phyloP scores from a whole-genome alignment of 2,113 vertebrate species.

The Aegotheles bennettii region DNA sequence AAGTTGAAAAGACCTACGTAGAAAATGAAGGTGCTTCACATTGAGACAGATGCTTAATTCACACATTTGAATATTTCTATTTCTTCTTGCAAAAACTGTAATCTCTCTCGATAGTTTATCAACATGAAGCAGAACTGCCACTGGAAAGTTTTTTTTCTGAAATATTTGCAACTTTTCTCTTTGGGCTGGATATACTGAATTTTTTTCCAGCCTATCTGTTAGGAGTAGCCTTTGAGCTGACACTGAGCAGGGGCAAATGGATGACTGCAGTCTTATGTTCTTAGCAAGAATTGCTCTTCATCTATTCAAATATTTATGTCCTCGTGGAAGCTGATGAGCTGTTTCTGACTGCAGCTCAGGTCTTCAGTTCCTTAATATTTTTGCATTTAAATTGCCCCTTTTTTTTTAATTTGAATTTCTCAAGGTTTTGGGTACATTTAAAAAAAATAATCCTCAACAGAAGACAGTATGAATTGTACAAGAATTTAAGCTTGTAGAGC shows the following conservation, averaged over 20 bases:
- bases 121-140: neutral
- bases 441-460: neutral
- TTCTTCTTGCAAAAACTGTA: neutral
- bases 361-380: neutral
- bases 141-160: neutral
- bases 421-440: neutral
- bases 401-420: neutral
- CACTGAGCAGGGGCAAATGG: neutral
- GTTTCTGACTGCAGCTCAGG: neutral
- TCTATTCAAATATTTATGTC: conserved; percentile 17
- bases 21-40: neutral
- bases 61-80: neutral
- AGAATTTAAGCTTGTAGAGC: neutral
- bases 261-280: neutral
- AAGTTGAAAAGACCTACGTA: neutral
- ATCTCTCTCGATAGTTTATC: neutral
- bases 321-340: neutral
- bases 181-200: neutral
- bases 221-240: neutral
- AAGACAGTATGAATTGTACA: neutral
- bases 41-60: neutral
- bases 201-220: neutral
- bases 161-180: neutral
- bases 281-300: neutral
- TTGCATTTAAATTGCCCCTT: neutral